These are phyloP conservation scores for Lota lota DNA, from an alignment of 2,113 vertebrate species.

Conservation along the genomic window DNA sequence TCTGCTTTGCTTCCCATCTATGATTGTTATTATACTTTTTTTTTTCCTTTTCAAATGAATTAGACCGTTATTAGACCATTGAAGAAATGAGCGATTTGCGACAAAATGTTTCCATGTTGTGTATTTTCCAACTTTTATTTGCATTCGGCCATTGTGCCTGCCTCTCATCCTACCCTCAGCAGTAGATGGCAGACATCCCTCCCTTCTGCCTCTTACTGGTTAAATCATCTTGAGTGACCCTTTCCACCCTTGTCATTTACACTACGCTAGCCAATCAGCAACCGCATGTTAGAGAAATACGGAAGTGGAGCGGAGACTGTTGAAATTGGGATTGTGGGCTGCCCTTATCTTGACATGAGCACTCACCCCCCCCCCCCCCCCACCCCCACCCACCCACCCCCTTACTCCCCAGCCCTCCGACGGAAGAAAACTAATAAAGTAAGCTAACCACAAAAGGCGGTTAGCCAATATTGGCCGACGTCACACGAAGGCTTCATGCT, in stretches of 20 bases:
- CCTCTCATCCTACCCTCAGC: slow-evolving; percentile 45
- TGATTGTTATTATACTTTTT: too few relatives aligned
- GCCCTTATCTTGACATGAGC: slow-evolving; percentile 29
- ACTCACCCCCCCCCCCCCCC: neutral
- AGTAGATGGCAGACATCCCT: slow-evolving; percentile 50
- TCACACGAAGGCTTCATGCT: slow-evolving; percentile 14
- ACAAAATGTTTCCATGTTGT: too few relatives aligned
- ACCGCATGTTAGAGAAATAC: slow-evolving; percentile 45
- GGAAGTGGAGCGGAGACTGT: slow-evolving; percentile 34
- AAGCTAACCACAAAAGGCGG: slow-evolving; percentile 4
- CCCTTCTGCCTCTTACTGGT: slow-evolving; percentile 56
- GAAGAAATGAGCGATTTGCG: too few relatives aligned
- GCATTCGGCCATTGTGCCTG: slow-evolving; percentile 42
- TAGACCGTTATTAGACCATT: too few relatives aligned
- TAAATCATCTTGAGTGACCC: slow-evolving; percentile 42
- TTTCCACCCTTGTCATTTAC: slow-evolving; percentile 53
- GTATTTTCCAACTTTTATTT: slow-evolving; percentile 18
- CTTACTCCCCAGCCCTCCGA: slow-evolving; percentile 1
- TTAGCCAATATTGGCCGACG: slow-evolving; percentile 24
- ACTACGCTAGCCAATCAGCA: slow-evolving; percentile 51
- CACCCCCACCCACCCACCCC: neutral
- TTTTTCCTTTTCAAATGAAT: too few relatives aligned
- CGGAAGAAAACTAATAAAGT: slow-evolving; percentile 32
- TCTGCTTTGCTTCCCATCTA: too few relatives aligned
- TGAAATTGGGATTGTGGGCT: slow-evolving; percentile 45